Base-by-base conservation (phyloP, 2,797 vertebrate genomes). In the Diplodus sargus region DNA sequence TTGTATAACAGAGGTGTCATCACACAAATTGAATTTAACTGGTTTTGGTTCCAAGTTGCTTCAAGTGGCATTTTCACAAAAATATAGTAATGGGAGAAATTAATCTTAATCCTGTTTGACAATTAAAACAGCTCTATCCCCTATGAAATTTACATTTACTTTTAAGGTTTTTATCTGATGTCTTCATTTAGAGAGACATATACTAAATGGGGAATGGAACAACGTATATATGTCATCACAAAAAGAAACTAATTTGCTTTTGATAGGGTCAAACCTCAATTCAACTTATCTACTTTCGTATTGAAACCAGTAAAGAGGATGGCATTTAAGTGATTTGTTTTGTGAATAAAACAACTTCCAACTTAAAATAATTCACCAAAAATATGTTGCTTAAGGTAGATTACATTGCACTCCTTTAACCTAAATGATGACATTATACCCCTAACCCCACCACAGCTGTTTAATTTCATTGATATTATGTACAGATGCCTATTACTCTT, bases 231-330 rank as follows among this genome's bases (percentile, higher is more conserved):
- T 67, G 18, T 57, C 42, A 53, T 25, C 70, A 69, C 28, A 57
- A 25, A 4, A 16, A 9, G 43, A 45, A 48, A 48, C 1, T 22
- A 61, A 61, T 60, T 42, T 45, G 54, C 30, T 57, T 18, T 59
- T 34, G 30, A 51, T 62, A 25, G 16, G 18, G 58, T 76, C 4
- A 70, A 78, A 51, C n/a, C 48, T 74, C 3, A 45, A 56, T 65
- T 69, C 25, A 52, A 45, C 23, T 59, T 45, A 70, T 25, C 15
- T 34, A 17, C 17, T 25, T 13, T 48, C 22, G 17, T 18, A 63
- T 78, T 49, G 23, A 58, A 52, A 48, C 47, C 12, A 39, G 8
- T 23, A 28, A 66, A 60, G n/a, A 51, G 30, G n/a, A 51, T 67
- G 11, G 48, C 4, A 47, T 61, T 77, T 43, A 14, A 57, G 14